phyloP scores from a whole-genome alignment of 2,113 vertebrate species.

The Anarrhichthys ocellatus region DNA sequence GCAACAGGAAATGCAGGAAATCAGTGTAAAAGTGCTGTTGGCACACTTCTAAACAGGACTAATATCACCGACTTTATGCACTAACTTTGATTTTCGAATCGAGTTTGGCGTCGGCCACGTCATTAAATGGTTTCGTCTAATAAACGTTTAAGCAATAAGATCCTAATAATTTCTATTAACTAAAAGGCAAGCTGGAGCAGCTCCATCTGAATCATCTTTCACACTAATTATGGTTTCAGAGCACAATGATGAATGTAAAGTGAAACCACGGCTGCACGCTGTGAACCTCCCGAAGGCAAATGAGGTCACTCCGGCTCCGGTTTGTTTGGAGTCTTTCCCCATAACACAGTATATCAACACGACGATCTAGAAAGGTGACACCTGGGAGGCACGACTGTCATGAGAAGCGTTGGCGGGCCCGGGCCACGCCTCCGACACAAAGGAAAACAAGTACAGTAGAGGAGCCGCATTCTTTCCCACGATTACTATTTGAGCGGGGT shows the following conservation, averaged over 20 bases:
- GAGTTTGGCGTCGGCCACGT: neutral
- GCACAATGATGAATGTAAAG: constrained; percentile 62
- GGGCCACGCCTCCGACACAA: constrained; percentile 68
- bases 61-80: neutral
- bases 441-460: constrained; percentile 71
- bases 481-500: constrained; percentile 67
- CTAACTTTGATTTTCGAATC: neutral
- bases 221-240: constrained; percentile 60
- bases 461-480: constrained; percentile 80
- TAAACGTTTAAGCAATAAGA: constrained; percentile 23
- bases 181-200: constrained; percentile 17
- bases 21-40: neutral
- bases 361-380: constrained; percentile 70
- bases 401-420: constrained; percentile 54
- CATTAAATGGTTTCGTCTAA: constrained; percentile 8
- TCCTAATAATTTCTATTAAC: constrained; percentile 33
- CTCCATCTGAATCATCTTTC: constrained; percentile 47
- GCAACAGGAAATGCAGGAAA: constrained; percentile 5
- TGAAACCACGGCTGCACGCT: constrained; percentile 59
- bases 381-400: constrained; percentile 62
- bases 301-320: constrained; percentile 68
- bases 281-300: constrained; percentile 69
- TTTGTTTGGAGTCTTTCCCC: constrained; percentile 74
- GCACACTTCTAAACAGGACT: neutral
- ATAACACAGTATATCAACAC: constrained; percentile 70